A percentile compares a stretch with the other conserved stretches of the same genome.
Conservation (phyloP, 2,797 vertebrate genomes). For the Holocentrus rufus region DNA sequence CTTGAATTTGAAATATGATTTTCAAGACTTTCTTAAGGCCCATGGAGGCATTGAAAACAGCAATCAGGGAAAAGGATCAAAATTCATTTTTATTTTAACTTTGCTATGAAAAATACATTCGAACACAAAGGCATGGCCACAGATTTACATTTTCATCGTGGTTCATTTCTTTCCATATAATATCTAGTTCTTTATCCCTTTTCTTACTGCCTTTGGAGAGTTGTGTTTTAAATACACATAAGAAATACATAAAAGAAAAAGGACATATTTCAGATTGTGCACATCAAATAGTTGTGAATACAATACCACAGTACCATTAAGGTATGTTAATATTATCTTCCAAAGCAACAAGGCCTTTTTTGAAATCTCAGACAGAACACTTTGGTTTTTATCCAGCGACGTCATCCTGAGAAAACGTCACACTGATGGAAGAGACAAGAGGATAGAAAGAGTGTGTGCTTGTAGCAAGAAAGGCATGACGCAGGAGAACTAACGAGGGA, state of each 20-base stretch:
- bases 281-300: slow-evolving; percentile 5
- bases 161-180: background rate
- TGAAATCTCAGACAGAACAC: slow-evolving; percentile 7
- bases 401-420: slow-evolving; percentile 42
- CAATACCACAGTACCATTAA: background rate
- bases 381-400: slow-evolving; percentile 35
- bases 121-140: slow-evolving; percentile 43
- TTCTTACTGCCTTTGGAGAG: no score
- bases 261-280: background rate
- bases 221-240: slow-evolving; percentile 6
- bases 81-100: slow-evolving; percentile 30
- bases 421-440: background rate
- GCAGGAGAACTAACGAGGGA: background rate
- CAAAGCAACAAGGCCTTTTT: background rate
- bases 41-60: no score
- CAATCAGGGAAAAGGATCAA: slow-evolving; percentile 13
- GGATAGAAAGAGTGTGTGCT: background rate
- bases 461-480: background rate
- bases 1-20: no score
- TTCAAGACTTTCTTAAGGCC: no score
- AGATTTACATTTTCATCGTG: background rate
- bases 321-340: background rate
- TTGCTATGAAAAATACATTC: slow-evolving; percentile 57
- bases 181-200: no score
- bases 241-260: background rate